Evolutionary conservation across 2,113 vertebrate genomes (phyloP), one percentile per base, ranked within the genome.

Genomic region (Aphyosemion australe): DNA sequence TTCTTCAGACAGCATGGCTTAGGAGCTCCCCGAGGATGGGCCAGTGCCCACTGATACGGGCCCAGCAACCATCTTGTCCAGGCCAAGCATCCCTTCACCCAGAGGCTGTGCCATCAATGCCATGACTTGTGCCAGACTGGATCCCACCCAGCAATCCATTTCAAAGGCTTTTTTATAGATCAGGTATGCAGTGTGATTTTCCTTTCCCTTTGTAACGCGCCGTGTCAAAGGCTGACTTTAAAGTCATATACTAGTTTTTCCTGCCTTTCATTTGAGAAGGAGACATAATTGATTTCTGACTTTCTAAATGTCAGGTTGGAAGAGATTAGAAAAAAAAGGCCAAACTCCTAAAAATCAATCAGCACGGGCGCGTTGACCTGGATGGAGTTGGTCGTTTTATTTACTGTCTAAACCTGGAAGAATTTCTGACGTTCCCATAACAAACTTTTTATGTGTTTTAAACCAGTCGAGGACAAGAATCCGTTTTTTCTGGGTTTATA

Each of bases 111-210:
- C 87, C 89, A 92, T 89, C 90, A 89, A 92, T 91, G 90, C 90
- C 87, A 88, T 48, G 75, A 84, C 82, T 87, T 82, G 89, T 89
- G 90, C 91, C 93, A 93, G 89, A 75, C 90, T 92, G 91, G 91
- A 92, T 87, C 80, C 75, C 73, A 82, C 87, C 91, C 91, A 92
- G 91, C 86, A 90, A 90, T 90, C 86, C 89, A 87, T 91, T 93
- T 93, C 87, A 93, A 93, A 93, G 90, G 81, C 61, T 83, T 83
- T 89, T 76, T 88, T 87, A 88, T 87, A 89, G 90, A 92, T 93
- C 89, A 91, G 91, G 91, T 92, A 94, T 92, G 89, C 83, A 77
- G 89, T 91, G 90, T 89, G 90, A 93, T 93, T 91, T 92, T 78
- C 76, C 77, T 90, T 89, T 91, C 83, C 84, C 91, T 93, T 93